Evolutionary conservation across 2,888 invertebrate species (phyloP).

Genomic region (Protonemura montana): DNA sequence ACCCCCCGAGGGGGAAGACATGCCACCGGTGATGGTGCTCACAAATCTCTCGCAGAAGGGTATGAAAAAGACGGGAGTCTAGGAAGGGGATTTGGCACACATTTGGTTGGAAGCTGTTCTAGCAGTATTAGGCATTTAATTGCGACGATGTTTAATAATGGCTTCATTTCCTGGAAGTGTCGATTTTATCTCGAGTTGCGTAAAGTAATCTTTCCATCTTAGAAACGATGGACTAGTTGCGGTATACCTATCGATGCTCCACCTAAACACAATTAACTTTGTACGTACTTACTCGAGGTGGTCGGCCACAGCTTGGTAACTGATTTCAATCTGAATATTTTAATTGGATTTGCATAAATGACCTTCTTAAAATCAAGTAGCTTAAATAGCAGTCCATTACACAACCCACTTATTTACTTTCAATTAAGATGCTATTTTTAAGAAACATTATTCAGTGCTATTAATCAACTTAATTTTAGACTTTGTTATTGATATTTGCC

Average conservation of each 20-base stretch:
- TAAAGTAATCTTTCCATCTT: neutral
- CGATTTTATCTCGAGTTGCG: neutral
- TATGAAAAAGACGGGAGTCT: neutral
- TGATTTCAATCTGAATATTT: neutral
- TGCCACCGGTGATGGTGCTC: conserved; percentile 28
- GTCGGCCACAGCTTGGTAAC: neutral
- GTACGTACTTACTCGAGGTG: neutral
- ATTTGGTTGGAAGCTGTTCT: neutral
- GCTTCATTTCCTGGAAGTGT: neutral
- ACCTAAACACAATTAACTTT: neutral
- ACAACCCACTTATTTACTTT: neutral
- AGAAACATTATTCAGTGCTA: neutral
- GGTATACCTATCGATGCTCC: neutral
- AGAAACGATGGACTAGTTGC: neutral
- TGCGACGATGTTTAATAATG: neutral
- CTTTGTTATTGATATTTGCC: neutral
- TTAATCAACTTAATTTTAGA: neutral
- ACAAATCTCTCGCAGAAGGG: neutral
- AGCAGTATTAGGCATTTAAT: neutral
- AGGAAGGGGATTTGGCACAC: neutral
- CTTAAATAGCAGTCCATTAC: neutral
- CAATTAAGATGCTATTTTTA: neutral
- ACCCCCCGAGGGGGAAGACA: conserved; percentile 32
- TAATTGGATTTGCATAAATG: neutral
- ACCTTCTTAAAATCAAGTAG: neutral